phyloP scores from a whole-genome alignment of 2,888 invertebrate genomes.

The Ctenicera cuprea region DNA sequence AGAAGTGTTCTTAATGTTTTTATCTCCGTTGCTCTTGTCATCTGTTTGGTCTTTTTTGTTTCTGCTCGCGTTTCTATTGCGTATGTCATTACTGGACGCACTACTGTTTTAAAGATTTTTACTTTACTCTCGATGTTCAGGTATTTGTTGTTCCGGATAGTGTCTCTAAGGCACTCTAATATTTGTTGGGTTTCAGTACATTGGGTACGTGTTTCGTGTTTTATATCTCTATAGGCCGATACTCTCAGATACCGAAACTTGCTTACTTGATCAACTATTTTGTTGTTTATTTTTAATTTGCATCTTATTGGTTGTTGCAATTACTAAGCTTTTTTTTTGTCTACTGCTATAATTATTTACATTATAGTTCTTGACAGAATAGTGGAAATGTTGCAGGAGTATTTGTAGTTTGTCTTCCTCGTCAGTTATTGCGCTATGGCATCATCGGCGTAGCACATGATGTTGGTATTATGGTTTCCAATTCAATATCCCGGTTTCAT shows the following conservation, averaged over 20 bases:
- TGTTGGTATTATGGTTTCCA: too few relatives aligned
- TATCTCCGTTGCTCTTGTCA: conserved; percentile 12
- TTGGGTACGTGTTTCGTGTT: neutral
- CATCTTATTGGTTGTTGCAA: too few relatives aligned
- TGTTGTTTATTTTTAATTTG: neutral
- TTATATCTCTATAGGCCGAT: neutral
- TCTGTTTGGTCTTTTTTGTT: neutral
- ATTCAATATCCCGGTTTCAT: too few relatives aligned
- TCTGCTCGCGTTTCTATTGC: neutral
- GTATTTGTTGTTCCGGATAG: conserved; percentile 4
- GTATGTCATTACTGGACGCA: neutral
- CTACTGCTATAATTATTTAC: too few relatives aligned
- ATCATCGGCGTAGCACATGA: too few relatives aligned
- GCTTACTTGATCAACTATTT: neutral
- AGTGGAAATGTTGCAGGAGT: too few relatives aligned
- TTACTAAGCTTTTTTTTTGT: too few relatives aligned
- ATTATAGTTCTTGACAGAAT: too few relatives aligned
- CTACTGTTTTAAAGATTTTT: neutral
- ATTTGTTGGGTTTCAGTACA: neutral
- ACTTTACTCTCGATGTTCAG: neutral
- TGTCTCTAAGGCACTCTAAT: neutral
- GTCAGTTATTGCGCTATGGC: too few relatives aligned
- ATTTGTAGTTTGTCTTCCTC: too few relatives aligned
- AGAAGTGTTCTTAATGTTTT: neutral
- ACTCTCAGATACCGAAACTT: neutral